A percentile compares a stretch with the other conserved stretches of the same genome.
phyloP scores from a whole-genome alignment of 2,113 vertebrate genomes.

The Oreochromis aureus region DNA sequence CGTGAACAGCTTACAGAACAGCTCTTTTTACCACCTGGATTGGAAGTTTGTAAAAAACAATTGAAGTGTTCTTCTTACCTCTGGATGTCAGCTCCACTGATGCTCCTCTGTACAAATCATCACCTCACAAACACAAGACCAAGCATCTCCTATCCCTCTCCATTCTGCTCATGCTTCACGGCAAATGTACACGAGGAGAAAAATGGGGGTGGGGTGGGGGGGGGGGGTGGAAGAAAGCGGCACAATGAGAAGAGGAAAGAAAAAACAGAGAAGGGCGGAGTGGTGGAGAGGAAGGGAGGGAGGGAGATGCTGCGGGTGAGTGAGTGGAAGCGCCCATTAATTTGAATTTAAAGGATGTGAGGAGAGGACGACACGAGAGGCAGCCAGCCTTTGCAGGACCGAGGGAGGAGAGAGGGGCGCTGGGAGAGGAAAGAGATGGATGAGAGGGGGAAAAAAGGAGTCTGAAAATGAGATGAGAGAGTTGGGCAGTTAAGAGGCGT shows the following conservation, averaged over 20 bases:
- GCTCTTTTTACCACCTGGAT: neutral
- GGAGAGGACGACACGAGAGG: neutral
- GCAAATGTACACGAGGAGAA: neutral
- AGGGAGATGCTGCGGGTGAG: conserved; percentile 15
- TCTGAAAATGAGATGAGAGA: neutral
- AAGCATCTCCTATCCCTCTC: neutral
- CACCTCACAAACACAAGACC: neutral
- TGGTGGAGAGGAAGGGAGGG: neutral
- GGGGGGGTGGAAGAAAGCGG: neutral
- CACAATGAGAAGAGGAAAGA: neutral
- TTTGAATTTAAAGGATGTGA: conserved; percentile 47
- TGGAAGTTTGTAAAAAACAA: neutral
- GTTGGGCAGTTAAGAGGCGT: neutral
- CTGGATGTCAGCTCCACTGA: neutral
- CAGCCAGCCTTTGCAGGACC: neutral
- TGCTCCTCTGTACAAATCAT: neutral
- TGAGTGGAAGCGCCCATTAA: conserved; percentile 48
- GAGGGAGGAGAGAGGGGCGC: neutral
- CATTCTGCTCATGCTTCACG: conserved; percentile 22
- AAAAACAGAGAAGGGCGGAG: neutral
- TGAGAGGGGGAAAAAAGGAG: neutral
- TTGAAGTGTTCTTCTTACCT: neutral
- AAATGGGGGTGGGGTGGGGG: neutral
- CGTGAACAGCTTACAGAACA: neutral
- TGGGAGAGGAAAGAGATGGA: neutral